Percentiles rank a stretch among this genome's conserved stretches.
These are phyloP conservation scores for Caenorhabditis japonica DNA, from an alignment of 2,888 invertebrate genomes.

Conservation along the genomic window DNA sequence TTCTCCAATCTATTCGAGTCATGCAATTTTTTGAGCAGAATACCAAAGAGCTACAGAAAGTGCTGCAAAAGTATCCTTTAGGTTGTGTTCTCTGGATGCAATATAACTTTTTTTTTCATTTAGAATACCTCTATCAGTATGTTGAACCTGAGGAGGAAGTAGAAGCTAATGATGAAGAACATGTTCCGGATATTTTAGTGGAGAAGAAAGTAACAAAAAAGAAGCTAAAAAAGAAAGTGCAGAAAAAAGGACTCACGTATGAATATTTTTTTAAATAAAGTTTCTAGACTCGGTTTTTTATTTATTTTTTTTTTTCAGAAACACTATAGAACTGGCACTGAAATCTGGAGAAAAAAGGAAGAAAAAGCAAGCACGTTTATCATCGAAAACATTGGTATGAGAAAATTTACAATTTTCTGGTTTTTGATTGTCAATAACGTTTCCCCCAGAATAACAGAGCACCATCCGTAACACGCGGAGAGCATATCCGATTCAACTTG, in stretches of 20 bases:
- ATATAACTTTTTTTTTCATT: background rate
- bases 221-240: constrained; percentile 27
- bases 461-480: constrained; percentile 34
- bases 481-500: constrained; percentile 46
- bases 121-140: constrained; percentile 52
- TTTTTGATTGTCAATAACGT: no score
- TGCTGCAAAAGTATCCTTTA: constrained; percentile 46
- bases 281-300: no score
- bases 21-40: constrained; percentile 38
- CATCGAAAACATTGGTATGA: constrained; percentile 32
- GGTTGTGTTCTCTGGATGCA: constrained; percentile 12
- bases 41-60: constrained; percentile 33
- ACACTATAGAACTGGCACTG: constrained; percentile 36
- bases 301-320: constrained; percentile 23
- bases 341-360: constrained; percentile 43
- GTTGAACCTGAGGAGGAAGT: constrained; percentile 41
- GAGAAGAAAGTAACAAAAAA: constrained; percentile 41
- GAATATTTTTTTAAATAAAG: background rate
- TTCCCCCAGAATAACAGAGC: constrained; percentile 29
- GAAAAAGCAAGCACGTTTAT: constrained; percentile 22
- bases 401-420: background rate
- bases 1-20: constrained; percentile 56
- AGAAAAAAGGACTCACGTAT: constrained; percentile 54
- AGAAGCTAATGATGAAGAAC: constrained; percentile 30
- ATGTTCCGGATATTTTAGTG: constrained; percentile 26